Evolutionary conservation across 2,113 vertebrate species (phyloP).

Genomic region (Ammodytes marinus): DNA sequence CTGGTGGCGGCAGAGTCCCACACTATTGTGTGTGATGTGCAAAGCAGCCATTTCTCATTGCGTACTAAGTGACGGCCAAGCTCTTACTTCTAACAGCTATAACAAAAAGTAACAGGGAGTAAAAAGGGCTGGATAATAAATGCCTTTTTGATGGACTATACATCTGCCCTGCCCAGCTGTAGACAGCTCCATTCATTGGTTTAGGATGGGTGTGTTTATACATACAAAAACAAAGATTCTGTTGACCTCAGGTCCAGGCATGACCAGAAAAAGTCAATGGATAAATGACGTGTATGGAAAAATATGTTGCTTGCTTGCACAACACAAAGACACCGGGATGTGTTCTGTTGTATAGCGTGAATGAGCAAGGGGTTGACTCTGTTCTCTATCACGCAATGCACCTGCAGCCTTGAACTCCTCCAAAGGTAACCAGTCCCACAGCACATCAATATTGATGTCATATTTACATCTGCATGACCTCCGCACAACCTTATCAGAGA

Average conservation of each 20-base stretch:
- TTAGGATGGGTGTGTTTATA: slow-evolving; percentile 28
- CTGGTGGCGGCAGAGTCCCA: slow-evolving; percentile 47
- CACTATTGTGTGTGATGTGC: slow-evolving; percentile 31
- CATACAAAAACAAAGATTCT: slow-evolving; percentile 26
- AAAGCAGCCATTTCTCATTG: slow-evolving; percentile 63
- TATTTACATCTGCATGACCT: slow-evolving; percentile 69
- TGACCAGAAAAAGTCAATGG: slow-evolving; percentile 29
- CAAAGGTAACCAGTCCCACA: slow-evolving; percentile 32
- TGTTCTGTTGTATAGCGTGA: slow-evolving; percentile 11
- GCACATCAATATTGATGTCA: slow-evolving; percentile 69
- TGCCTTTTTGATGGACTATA: slow-evolving; percentile 34
- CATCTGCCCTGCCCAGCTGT: neutral
- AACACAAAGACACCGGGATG: slow-evolving; percentile 33
- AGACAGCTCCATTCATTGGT: slow-evolving; percentile 21
- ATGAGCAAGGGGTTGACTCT: slow-evolving; percentile 13
- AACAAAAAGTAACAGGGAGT: slow-evolving; percentile 45
- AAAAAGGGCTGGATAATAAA: slow-evolving; percentile 43
- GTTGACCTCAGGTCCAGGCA: slow-evolving; percentile 34
- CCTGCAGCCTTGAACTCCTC: slow-evolving; percentile 36
- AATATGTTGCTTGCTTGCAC: neutral
- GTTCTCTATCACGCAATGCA: slow-evolving; percentile 38
- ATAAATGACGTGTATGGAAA: slow-evolving; percentile 28
- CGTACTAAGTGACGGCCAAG: slow-evolving; percentile 54
- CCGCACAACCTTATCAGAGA: slow-evolving; percentile 64
- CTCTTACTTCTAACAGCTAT: slow-evolving; percentile 56